These are phyloP conservation scores for Mesorhabditis sp. DNA, from an alignment of 2,888 invertebrate genomes.

Conservation along the genomic window DNA sequence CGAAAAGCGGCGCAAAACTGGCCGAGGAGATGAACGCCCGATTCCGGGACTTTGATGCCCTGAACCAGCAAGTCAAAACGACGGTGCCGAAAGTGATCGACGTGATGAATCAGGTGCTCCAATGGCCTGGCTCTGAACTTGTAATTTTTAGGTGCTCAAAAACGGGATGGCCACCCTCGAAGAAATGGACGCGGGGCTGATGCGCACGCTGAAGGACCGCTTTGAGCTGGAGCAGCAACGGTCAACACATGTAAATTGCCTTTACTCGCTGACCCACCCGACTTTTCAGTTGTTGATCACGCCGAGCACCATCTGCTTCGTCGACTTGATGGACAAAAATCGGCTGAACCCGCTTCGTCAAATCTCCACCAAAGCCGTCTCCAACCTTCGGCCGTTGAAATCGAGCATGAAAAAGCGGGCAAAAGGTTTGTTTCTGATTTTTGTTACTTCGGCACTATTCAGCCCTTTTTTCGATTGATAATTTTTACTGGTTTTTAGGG, in stretches of 20 bases:
- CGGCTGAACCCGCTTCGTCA: conserved; percentile 24
- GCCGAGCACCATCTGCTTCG: conserved; percentile 24
- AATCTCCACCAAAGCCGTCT: conserved; percentile 27
- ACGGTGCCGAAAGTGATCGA: conserved; percentile 44
- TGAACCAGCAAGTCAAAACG: conserved; percentile 48
- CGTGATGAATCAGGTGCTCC: conserved; percentile 28
- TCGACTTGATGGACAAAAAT: conserved; percentile 26
- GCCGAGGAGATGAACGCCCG: conserved; percentile 12
- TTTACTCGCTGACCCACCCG: background rate
- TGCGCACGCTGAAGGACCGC: conserved; percentile 17
- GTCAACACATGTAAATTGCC: background rate
- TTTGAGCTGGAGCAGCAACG: conserved; percentile 17
- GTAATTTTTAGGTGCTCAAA: conserved; percentile 25
- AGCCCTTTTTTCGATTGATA: too few relatives aligned
- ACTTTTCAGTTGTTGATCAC: conserved; percentile 14
- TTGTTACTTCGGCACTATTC: too few relatives aligned
- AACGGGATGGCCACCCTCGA: conserved; percentile 27
- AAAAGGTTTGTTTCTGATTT: background rate
- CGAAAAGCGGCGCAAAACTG: conserved; percentile 23
- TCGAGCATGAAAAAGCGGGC: conserved; percentile 13
- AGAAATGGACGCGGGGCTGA: conserved; percentile 21
- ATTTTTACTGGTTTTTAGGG: too few relatives aligned
- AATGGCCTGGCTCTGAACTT: background rate
- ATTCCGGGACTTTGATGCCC: conserved; percentile 44
- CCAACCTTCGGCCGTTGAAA: conserved; percentile 7